Percentiles rank a stretch among this genome's conserved stretches.
These are phyloP conservation scores for Poeciliopsis occidentalis DNA, from an alignment of 2,113 vertebrate species.

Conservation along the genomic window DNA sequence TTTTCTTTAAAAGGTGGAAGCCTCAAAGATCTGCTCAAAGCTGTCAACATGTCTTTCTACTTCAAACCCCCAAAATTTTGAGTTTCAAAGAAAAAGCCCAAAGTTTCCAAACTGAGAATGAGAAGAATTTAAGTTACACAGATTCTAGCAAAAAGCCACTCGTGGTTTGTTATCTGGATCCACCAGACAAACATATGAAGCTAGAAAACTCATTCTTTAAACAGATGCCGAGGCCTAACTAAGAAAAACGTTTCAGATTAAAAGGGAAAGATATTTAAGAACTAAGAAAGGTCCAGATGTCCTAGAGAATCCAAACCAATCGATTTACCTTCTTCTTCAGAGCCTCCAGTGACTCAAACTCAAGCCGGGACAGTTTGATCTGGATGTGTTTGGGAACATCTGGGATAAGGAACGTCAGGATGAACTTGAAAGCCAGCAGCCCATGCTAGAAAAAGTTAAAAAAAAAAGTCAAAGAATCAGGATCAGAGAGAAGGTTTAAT, in stretches of 20 bases:
- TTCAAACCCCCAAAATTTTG: too few species aligned
- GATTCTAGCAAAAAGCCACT: too few species aligned
- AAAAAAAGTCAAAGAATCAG: neutral
- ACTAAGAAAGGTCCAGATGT: too few species aligned
- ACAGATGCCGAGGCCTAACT: neutral
- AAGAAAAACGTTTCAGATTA: neutral
- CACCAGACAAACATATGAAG: too few species aligned
- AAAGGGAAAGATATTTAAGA: neutral
- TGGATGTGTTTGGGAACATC: conserved; percentile 91
- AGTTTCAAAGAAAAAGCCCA: too few species aligned
- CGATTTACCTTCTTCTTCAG: conserved; percentile 92
- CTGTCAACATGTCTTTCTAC: too few species aligned
- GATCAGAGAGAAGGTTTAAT: neutral
- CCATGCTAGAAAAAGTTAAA: conserved; percentile 82
- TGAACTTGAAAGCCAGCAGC: conserved; percentile 91
- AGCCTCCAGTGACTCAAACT: conserved; percentile 94
- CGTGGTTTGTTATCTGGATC: too few species aligned
- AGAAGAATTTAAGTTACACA: too few species aligned
- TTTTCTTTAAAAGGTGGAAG: too few species aligned
- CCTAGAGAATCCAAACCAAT: neutral
- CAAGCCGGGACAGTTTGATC: conserved; percentile 86
- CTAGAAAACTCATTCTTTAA: too few species aligned
- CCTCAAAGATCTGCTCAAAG: too few species aligned
- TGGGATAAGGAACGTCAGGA: conserved; percentile 92
- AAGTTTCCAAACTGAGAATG: too few species aligned